Base-by-base conservation (phyloP, 2,113 vertebrate species). In the Galbula dea region DNA sequence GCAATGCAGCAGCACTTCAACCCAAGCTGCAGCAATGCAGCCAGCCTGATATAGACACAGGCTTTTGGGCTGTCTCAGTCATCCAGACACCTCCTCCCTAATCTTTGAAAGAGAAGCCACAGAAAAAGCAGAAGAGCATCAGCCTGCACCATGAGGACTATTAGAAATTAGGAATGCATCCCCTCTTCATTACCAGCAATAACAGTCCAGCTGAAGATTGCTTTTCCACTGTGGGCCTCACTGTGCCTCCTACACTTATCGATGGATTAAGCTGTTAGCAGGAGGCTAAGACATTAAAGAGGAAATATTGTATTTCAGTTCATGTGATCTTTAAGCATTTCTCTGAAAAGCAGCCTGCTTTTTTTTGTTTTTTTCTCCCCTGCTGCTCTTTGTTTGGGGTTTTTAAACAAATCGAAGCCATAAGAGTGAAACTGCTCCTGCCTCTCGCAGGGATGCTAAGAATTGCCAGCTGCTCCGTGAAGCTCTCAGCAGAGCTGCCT, bases 291-390 rank as follows among this genome's bases (percentile, higher is more conserved):
- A 91, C 90, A 81, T 85, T 90, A 87, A 87, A 76, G 83, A 88
- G 55, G 16, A 27, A 95, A 96, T 91, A 96, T 20, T 91, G 80
- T 68, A 90, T 96, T 94, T 83, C 83, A 73, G 79, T 59, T 62
- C 88, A 45, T 75, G 76, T 52, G 75, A 92, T 92, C 76, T 94
- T 91, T 57, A 91, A 94, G 76, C 73, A 81, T 49, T 75, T 65
- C 86, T 73, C 81, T 0, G 3, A 89, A 68, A 88, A 89, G 68
- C 72, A 79, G 78, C 54, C 58, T 68, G 24, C 10, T 10, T 73
- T 86, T 76, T 23, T 27, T 22, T 15, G 2, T 21, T n/a, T 24
- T 21, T n/a, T 6, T 3, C 6, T 17, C 3, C 12, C 23, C 7
- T 0, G 7, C 75, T 86, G 88, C 85, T 91, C 59, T 94, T 89